Conservation (phyloP, 2,888 invertebrate genomes). For the Zeuzera pyrina region DNA sequence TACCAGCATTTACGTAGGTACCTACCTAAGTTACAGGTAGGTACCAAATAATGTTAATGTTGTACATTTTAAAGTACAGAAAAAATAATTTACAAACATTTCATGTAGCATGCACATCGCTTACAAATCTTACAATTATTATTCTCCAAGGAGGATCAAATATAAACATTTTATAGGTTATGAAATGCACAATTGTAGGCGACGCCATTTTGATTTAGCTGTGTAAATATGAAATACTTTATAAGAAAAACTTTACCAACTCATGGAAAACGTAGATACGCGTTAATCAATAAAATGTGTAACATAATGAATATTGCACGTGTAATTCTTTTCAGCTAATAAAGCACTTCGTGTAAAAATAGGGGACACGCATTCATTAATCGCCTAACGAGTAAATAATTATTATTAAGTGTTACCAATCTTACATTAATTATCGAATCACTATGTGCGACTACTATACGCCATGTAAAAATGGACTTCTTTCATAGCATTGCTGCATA, state of each 20-base stretch:
- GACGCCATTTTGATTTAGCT: background rate
- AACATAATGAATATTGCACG: slow-evolving; percentile 45
- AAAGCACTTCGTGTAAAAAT: slow-evolving; percentile 55
- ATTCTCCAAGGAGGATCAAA: too few species aligned
- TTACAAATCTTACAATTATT: too few species aligned
- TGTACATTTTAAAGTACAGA: too few species aligned
- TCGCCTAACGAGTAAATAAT: slow-evolving; percentile 64
- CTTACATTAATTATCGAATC: slow-evolving; percentile 73
- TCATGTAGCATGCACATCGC: too few species aligned
- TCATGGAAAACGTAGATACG: background rate
- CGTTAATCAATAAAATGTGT: slow-evolving; percentile 28
- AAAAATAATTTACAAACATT: too few species aligned
- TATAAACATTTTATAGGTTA: too few species aligned
- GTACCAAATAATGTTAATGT: too few species aligned
- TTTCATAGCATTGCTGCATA: slow-evolving; percentile 74
- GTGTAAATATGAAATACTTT: too few species aligned
- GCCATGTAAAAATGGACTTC: slow-evolving; percentile 64
- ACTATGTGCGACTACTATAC: slow-evolving; percentile 73
- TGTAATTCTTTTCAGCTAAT: slow-evolving; percentile 39
- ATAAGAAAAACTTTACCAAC: too few species aligned
- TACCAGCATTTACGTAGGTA: too few species aligned
- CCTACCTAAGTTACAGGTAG: too few species aligned
- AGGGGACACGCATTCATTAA: slow-evolving; percentile 59
- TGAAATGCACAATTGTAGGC: too few species aligned
- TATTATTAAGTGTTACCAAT: slow-evolving; percentile 69